A percentile compares a stretch with the other conserved stretches of the same genome.
Evolutionary conservation across 2,888 invertebrate genomes (phyloP).

Genomic region (Drosophila differens): DNA sequence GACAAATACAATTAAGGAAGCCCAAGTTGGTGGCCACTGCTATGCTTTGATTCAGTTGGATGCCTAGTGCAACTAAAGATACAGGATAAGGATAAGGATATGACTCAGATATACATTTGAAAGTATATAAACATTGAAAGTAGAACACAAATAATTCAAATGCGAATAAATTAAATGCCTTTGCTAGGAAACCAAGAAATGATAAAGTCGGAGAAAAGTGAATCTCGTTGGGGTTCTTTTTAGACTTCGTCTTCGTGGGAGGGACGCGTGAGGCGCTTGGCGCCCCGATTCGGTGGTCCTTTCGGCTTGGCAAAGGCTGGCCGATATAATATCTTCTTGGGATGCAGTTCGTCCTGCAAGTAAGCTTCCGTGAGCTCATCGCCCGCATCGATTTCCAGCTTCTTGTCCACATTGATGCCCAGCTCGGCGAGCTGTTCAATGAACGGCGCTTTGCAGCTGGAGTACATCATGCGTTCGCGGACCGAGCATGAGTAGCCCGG

Average conservation of each 20-base stretch:
- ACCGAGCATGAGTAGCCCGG: slow-evolving; percentile 98
- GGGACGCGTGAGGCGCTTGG: slow-evolving; percentile 92
- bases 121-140: slow-evolving; percentile 33
- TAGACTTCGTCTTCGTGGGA: slow-evolving; percentile 80
- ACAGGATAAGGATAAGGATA: slow-evolving; percentile 53
- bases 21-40: slow-evolving; percentile 69
- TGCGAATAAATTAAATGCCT: slow-evolving; percentile 76
- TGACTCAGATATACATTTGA: slow-evolving; percentile 44
- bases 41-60: slow-evolving; percentile 70
- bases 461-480: slow-evolving; percentile 99
- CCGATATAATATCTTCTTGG: slow-evolving; percentile 93
- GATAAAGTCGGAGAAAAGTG: slow-evolving; percentile 18
- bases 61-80: slow-evolving; percentile 65
- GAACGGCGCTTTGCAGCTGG: slow-evolving; percentile 97
- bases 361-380: slow-evolving; percentile 95
- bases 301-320: slow-evolving; percentile 98
- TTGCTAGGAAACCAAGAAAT: slow-evolving; percentile 48
- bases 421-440: slow-evolving; percentile 92
- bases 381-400: slow-evolving; percentile 96
- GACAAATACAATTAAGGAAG: slow-evolving; percentile 69
- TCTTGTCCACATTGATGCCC: slow-evolving; percentile 93
- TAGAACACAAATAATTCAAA: slow-evolving; percentile 47
- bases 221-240: slow-evolving; percentile 55
- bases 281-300: slow-evolving; percentile 97
- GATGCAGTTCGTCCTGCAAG: slow-evolving; percentile 97